Conservation (phyloP, 2,888 invertebrate genomes). For the Drosophila demipolita region DNA sequence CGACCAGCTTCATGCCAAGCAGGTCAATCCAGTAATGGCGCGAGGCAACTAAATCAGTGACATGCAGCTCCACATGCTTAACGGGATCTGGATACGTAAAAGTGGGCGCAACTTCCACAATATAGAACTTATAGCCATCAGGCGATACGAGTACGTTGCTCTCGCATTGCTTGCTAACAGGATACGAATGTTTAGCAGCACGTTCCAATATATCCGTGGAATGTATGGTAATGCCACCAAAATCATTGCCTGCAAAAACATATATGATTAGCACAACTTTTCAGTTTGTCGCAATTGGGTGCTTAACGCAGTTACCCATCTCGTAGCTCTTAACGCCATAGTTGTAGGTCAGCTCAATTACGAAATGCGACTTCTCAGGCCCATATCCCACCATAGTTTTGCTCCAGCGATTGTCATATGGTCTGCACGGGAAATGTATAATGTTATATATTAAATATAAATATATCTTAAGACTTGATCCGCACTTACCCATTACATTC, state of each 20-base stretch:
- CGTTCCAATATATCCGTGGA: slow-evolving; percentile 91
- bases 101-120: slow-evolving; percentile 89
- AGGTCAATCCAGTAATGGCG: slow-evolving; percentile 94
- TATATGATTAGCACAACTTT: background rate
- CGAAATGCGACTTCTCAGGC: slow-evolving; percentile 97
- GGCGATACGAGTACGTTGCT: slow-evolving; percentile 91
- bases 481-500: slow-evolving; percentile 95
- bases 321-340: slow-evolving; percentile 96
- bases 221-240: slow-evolving; percentile 92
- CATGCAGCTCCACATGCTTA: slow-evolving; percentile 91
- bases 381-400: slow-evolving; percentile 99
- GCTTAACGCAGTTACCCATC: slow-evolving; percentile 86
- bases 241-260: slow-evolving; percentile 90
- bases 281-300: background rate
- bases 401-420: slow-evolving; percentile 98
- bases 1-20: slow-evolving; percentile 90
- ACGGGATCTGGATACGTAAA: slow-evolving; percentile 90
- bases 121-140: slow-evolving; percentile 95
- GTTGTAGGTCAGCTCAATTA: slow-evolving; percentile 98
- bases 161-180: slow-evolving; percentile 88
- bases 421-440: slow-evolving; percentile 86
- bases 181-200: slow-evolving; percentile 91
- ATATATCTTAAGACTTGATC: background rate
- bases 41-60: slow-evolving; percentile 91
- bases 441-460: background rate